Percentiles rank a stretch among this genome's conserved stretches.
phyloP scores from a whole-genome alignment of 2,113 vertebrate genomes.

The Sinocyclocheilus grahami region DNA sequence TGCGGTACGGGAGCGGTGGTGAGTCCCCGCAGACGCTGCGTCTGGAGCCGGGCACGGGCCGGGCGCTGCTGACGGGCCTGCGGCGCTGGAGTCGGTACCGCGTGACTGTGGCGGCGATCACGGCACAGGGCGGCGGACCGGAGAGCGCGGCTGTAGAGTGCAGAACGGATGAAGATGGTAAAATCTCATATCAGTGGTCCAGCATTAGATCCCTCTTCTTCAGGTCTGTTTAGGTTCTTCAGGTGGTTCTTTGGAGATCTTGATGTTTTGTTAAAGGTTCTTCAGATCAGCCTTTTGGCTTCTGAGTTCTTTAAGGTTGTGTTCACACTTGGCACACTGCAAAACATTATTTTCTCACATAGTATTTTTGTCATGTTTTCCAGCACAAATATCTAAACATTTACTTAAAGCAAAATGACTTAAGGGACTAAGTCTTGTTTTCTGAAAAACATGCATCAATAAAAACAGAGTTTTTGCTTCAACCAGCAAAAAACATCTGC shows the following conservation, averaged over 20 bases:
- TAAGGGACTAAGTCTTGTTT: too few relatives aligned
- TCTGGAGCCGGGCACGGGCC: constrained; percentile 74
- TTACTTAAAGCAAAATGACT: too few relatives aligned
- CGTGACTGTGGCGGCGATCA: constrained; percentile 84
- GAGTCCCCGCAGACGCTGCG: constrained; percentile 64
- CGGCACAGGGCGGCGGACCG: constrained; percentile 84
- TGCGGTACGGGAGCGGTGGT: constrained; percentile 84
- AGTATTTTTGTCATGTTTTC: too few relatives aligned
- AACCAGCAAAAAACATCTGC: neutral
- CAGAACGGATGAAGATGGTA: constrained; percentile 94
- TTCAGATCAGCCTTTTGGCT: neutral
- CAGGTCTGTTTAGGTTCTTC: too few relatives aligned
- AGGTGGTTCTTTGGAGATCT: neutral
- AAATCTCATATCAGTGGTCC: neutral
- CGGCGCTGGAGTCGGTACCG: constrained; percentile 95
- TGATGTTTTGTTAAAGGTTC: neutral
- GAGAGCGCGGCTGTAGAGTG: constrained; percentile 83
- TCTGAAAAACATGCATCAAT: too few relatives aligned
- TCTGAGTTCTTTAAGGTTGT: too few relatives aligned
- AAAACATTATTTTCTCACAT: too few relatives aligned
- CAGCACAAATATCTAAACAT: too few relatives aligned
- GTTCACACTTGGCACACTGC: too few relatives aligned
- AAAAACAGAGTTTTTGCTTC: neutral
- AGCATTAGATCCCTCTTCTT: too few relatives aligned
- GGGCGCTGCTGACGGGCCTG: constrained; percentile 83